phyloP scores from a whole-genome alignment of 2,113 vertebrate genomes.

The Rattus rattus region DNA sequence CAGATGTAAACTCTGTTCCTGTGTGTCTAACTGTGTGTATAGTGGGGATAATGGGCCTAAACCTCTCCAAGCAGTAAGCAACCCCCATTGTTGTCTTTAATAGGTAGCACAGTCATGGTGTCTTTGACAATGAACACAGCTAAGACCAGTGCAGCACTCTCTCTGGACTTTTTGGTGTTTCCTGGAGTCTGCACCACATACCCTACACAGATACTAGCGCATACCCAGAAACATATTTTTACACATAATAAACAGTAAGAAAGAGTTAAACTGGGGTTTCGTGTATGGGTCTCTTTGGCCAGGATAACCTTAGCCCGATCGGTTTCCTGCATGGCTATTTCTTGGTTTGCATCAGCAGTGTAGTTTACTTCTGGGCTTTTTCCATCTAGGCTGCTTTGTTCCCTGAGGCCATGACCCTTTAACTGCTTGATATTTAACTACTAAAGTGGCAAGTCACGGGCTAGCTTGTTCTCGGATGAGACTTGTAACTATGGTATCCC shows the following conservation, averaged over 20 bases:
- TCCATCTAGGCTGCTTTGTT: too few species aligned
- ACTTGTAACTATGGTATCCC: too few species aligned
- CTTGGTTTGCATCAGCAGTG: neutral
- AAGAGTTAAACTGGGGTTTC: neutral
- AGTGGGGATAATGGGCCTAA: neutral
- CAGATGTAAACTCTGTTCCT: neutral
- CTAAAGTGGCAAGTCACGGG: too few species aligned
- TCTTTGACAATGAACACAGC: neutral
- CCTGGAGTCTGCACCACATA: neutral
- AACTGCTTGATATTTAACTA: too few species aligned
- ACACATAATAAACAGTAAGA: neutral
- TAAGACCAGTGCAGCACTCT: neutral
- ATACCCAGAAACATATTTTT: neutral
- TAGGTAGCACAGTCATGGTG: neutral
- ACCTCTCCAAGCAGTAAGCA: neutral
- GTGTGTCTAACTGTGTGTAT: neutral
- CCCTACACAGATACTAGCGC: neutral
- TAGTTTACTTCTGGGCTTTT: too few species aligned
- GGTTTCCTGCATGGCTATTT: neutral
- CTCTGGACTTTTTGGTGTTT: neutral
- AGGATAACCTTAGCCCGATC: neutral
- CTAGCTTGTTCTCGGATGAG: too few species aligned
- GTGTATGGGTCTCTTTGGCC: neutral
- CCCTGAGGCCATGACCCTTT: too few species aligned
- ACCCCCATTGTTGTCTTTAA: neutral